Conservation (phyloP, 2,113 vertebrate species). For the Cacatua alba region DNA sequence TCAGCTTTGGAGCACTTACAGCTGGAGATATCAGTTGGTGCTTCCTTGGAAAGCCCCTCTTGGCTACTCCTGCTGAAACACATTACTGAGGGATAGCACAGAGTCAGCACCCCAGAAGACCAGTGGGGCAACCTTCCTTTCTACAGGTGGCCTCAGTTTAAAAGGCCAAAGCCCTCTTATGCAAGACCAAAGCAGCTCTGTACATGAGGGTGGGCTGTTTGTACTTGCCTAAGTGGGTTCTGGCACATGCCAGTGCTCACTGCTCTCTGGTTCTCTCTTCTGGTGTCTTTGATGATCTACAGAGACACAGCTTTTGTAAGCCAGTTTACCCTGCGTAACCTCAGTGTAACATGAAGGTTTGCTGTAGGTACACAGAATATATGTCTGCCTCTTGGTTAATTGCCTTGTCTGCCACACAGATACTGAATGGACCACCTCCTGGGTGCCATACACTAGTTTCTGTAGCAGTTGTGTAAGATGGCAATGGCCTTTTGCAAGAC, state of each 20-base stretch:
- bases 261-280: not conserved
- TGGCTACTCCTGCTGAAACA: not conserved
- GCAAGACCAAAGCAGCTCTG: not conserved
- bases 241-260: not conserved
- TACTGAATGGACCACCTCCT: accelerated
- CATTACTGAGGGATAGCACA: not conserved
- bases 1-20: not conserved
- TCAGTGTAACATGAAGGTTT: not conserved
- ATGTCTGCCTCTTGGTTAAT: accelerated
- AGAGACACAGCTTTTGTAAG: not conserved
- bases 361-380: not conserved
- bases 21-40: not conserved
- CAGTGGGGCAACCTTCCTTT: too few relatives aligned
- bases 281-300: not conserved
- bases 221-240: too few relatives aligned
- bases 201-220: not conserved
- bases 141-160: not conserved
- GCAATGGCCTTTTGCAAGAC: not conserved
- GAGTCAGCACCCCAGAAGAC: accelerated
- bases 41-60: not conserved
- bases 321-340: not conserved
- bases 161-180: not conserved
- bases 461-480: not conserved
- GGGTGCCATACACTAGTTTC: not conserved
- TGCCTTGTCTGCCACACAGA: too few relatives aligned